These are phyloP conservation scores for Lota lota DNA, from an alignment of 2,113 vertebrate species.

Conservation along the genomic window DNA sequence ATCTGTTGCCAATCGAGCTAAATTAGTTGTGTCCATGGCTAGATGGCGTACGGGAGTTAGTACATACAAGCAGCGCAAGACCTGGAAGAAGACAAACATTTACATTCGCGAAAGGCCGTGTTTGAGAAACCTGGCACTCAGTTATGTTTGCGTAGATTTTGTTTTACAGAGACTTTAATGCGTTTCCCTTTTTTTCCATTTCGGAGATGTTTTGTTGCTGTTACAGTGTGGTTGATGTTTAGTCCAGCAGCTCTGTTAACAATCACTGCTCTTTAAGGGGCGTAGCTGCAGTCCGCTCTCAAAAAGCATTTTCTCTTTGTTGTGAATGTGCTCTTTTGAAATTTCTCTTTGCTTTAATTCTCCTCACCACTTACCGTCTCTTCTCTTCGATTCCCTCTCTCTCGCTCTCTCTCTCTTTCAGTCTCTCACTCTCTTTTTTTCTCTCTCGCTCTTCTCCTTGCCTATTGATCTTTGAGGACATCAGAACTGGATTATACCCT, in stretches of 20 bases:
- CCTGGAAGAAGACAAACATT: constrained; percentile 56
- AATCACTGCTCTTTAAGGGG: constrained; percentile 55
- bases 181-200: constrained; percentile 52
- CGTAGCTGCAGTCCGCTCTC: constrained; percentile 39
- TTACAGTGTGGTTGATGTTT: constrained; percentile 55
- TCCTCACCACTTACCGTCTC: constrained; percentile 32
- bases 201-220: constrained; percentile 59
- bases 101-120: constrained; percentile 52
- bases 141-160: constrained; percentile 31
- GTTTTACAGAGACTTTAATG: constrained; percentile 58
- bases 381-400: constrained; percentile 10
- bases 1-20: constrained; percentile 67
- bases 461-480: no score
- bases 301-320: constrained; percentile 52
- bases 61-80: constrained; percentile 33
- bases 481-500: no score
- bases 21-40: constrained; percentile 62
- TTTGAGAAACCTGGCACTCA: constrained; percentile 38
- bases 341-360: constrained; percentile 43
- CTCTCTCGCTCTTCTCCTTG: background rate
- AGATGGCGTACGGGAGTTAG: constrained; percentile 41
- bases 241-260: constrained; percentile 64
- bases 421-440: background rate
- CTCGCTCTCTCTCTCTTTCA: background rate
- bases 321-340: constrained; percentile 60